A percentile compares a stretch with the other conserved stretches of the same genome.
phyloP scores from a whole-genome alignment of 2,113 vertebrate genomes.

The Aegithalos caudatus region DNA sequence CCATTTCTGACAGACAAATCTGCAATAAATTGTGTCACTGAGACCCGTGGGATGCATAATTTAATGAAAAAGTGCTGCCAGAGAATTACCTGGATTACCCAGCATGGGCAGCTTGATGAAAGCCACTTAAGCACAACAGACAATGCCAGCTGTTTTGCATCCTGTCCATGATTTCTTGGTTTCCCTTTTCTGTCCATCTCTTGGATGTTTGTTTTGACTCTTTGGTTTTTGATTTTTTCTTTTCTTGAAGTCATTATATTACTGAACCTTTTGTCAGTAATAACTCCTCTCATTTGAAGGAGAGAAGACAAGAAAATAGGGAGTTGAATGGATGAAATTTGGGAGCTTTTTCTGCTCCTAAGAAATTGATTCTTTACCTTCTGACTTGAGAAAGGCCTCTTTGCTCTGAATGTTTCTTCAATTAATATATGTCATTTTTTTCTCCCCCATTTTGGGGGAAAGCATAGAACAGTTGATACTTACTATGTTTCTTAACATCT shows the following conservation, averaged over 20 bases:
- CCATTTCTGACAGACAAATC: neutral
- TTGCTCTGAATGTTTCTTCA: neutral
- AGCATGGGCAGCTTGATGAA: neutral
- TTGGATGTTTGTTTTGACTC: neutral
- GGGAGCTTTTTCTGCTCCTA: neutral
- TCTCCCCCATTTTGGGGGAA: neutral
- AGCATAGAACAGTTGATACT: neutral
- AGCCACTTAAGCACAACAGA: neutral
- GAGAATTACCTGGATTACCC: neutral
- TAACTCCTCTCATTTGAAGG: neutral
- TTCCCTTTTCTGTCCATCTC: neutral
- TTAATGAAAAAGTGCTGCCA: neutral
- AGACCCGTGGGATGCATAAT: neutral
- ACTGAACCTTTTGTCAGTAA: neutral
- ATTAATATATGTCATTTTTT: neutral
- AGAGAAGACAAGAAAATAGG: neutral
- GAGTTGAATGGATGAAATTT: neutral
- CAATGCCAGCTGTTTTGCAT: neutral
- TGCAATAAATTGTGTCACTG: neutral
- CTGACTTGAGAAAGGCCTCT: neutral
- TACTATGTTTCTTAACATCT: neutral
- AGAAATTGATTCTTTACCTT: neutral
- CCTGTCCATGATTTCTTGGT: neutral
- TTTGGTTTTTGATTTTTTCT: neutral
- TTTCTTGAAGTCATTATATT: neutral